Evolutionary conservation across 2,113 vertebrate species (phyloP).

Genomic region (Origma solitaria): DNA sequence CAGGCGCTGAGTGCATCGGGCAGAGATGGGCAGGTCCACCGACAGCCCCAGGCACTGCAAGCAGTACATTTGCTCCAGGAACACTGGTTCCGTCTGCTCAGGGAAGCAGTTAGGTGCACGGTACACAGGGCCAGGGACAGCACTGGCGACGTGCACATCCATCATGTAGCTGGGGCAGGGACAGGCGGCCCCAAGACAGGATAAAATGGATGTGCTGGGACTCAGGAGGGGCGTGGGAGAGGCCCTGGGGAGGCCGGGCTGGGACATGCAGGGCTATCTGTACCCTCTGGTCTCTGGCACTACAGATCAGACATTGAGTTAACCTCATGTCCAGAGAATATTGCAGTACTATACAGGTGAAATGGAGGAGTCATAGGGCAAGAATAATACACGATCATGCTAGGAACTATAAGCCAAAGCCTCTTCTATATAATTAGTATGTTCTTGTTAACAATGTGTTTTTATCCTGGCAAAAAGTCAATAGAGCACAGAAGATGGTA

Average conservation of each 20-base stretch:
- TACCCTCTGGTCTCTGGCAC: not conserved
- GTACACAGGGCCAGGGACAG: not conserved
- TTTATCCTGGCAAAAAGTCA: not conserved
- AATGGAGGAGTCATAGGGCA: not conserved
- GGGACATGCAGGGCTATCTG: too few species aligned
- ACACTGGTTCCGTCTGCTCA: not conserved
- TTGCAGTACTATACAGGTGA: not conserved
- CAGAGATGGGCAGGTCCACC: accelerated
- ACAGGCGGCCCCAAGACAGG: accelerated
- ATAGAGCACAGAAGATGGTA: not conserved
- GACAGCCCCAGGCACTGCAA: not conserved
- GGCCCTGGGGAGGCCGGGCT: not conserved
- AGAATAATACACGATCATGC: not conserved
- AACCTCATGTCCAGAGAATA: accelerated
- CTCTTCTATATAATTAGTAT: not conserved
- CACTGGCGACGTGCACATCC: not conserved
- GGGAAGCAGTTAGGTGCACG: not conserved
- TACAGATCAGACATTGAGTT: not conserved
- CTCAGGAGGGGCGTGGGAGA: not conserved
- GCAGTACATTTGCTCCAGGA: not conserved
- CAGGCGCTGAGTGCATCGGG: accelerated
- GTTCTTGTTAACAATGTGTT: not conserved
- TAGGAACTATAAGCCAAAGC: not conserved
- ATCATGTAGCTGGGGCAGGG: not conserved
- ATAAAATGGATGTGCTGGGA: not conserved